Conservation (phyloP, 2,888 invertebrate species). For the Selenia dentaria region DNA sequence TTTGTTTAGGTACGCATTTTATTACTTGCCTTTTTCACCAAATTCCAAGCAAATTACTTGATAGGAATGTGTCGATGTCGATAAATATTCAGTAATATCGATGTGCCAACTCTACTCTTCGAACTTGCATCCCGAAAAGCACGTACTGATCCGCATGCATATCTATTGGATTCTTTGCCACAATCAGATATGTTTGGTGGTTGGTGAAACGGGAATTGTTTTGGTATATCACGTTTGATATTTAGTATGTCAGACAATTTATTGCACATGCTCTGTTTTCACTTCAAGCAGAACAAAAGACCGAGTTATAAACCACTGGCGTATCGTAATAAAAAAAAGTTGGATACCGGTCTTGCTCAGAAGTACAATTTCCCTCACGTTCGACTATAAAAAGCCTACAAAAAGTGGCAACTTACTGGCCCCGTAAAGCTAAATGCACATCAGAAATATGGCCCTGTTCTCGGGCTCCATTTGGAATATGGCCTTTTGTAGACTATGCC, state of each 20-base stretch:
- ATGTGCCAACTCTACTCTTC: too few relatives aligned
- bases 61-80: too few relatives aligned
- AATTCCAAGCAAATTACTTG: too few relatives aligned
- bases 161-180: constrained; percentile 19
- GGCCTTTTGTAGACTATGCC: neutral
- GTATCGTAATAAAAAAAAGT: constrained; percentile 51
- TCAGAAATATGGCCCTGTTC: constrained; percentile 13
- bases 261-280: too few relatives aligned
- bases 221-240: constrained; percentile 4
- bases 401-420: constrained; percentile 19
- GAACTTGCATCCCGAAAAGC: constrained; percentile 3
- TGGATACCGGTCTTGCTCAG: constrained; percentile 14
- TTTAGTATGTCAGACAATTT: too few relatives aligned
- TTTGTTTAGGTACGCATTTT: too few relatives aligned
- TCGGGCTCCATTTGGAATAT: constrained; percentile 11
- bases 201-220: constrained; percentile 12
- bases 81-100: too few relatives aligned
- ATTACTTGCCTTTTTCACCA: too few relatives aligned
- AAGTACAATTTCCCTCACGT: constrained; percentile 64
- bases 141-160: constrained; percentile 10
- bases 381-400: constrained; percentile 54
- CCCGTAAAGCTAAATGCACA: constrained; percentile 25
- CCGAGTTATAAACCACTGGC: constrained; percentile 46
- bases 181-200: constrained; percentile 21
- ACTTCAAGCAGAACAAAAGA: constrained; percentile 27